Conservation (phyloP, 2,888 invertebrate genomes). For the Metalampra italica region DNA sequence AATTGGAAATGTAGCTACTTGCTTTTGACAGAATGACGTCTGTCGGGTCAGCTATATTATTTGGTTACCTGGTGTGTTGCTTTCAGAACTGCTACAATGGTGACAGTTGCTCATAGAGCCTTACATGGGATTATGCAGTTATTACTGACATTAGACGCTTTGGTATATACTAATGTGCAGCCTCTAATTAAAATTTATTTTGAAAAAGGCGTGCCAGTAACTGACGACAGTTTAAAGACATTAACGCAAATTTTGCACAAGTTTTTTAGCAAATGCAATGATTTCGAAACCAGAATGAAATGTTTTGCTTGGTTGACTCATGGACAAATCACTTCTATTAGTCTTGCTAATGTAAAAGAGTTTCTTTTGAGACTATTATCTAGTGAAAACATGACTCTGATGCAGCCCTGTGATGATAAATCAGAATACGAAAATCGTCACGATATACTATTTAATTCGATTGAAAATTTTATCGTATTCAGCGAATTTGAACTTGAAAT, state of each 20-base stretch:
- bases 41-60: neutral
- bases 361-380: constrained; percentile 47
- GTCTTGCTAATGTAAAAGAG: constrained; percentile 27
- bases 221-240: constrained; percentile 45
- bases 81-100: constrained; percentile 51
- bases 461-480: constrained; percentile 52
- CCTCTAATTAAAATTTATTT: constrained; percentile 56
- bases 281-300: constrained; percentile 37
- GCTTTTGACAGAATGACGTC: no score
- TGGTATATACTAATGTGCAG: constrained; percentile 47
- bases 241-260: constrained; percentile 43
- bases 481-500: constrained; percentile 54
- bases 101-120: constrained; percentile 39
- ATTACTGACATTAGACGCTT: constrained; percentile 37
- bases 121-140: constrained; percentile 52
- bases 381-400: constrained; percentile 40
- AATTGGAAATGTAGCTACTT: no score
- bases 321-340: constrained; percentile 30
- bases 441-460: constrained; percentile 43
- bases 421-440: constrained; percentile 28
- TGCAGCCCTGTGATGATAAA: neutral
- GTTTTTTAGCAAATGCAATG: constrained; percentile 55
- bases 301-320: constrained; percentile 52
- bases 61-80: neutral
- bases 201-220: constrained; percentile 62